These are phyloP conservation scores for Synchiropus splendidus DNA, from an alignment of 2,113 vertebrate species.

Conservation along the genomic window DNA sequence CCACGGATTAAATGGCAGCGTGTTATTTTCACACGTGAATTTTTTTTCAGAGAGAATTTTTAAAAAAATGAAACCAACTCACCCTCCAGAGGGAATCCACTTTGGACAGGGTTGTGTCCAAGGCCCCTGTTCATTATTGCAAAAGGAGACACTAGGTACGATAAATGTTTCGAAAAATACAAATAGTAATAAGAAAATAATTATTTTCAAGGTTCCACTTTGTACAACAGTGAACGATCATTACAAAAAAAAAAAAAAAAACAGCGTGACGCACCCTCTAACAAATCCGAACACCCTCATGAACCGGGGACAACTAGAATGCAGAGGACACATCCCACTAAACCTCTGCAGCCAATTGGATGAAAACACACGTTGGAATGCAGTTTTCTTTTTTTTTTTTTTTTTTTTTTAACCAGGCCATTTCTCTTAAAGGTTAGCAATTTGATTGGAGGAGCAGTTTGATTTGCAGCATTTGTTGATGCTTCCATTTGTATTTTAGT, in stretches of 20 bases:
- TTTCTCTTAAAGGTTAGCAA: too few species aligned
- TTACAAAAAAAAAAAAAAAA: neutral
- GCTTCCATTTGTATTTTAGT: too few species aligned
- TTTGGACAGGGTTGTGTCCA: constrained; percentile 88
- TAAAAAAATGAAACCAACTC: constrained; percentile 32
- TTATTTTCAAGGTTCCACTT: constrained; percentile 8
- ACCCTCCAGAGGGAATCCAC: constrained; percentile 94
- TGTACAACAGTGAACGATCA: constrained; percentile 1
- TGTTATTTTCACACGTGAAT: neutral
- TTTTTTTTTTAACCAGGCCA: too few species aligned
- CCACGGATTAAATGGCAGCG: neutral
- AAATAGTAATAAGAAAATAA: constrained; percentile 1
- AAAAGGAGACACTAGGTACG: constrained; percentile 33
- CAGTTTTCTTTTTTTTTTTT: too few species aligned
- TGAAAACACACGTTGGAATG: neutral
- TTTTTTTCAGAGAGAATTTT: neutral
- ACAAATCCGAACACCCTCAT: neutral
- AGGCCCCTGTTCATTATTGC: constrained; percentile 89
- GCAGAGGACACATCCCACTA: constrained; percentile 65
- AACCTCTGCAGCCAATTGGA: constrained; percentile 66
- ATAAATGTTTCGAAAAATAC: neutral
- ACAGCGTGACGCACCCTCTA: neutral
- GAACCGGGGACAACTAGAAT: constrained; percentile 53
- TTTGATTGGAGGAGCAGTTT: too few species aligned
- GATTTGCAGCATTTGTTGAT: too few species aligned